phyloP scores from a whole-genome alignment of 2,888 invertebrate species.

The Girardia tigrina region DNA sequence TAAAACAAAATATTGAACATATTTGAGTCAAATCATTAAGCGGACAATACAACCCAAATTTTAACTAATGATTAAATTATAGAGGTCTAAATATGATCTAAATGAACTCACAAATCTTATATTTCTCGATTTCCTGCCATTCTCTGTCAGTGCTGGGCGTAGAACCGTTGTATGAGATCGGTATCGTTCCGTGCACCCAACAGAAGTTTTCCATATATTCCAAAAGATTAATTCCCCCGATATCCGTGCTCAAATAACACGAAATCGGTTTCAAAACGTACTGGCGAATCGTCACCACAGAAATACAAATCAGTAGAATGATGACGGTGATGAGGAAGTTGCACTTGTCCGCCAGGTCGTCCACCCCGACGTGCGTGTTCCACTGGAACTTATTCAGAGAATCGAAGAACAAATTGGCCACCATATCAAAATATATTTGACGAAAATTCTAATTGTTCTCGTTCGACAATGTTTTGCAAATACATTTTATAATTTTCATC shows the following conservation, averaged over 20 bases:
- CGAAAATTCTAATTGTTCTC: too few relatives aligned
- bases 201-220: slow-evolving; percentile 36
- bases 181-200: slow-evolving; percentile 37
- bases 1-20: too few relatives aligned
- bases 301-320: slow-evolving; percentile 29
- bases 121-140: slow-evolving; percentile 27
- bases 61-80: too few relatives aligned
- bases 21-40: too few relatives aligned
- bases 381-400: slow-evolving; percentile 24
- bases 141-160: slow-evolving; percentile 7
- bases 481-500: too few relatives aligned
- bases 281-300: slow-evolving; percentile 35
- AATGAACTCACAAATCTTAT: slow-evolving; percentile 34
- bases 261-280: slow-evolving; percentile 35
- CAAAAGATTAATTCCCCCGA: slow-evolving; percentile 27
- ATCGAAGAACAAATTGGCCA: slow-evolving; percentile 33
- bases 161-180: slow-evolving; percentile 6
- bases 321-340: slow-evolving; percentile 33
- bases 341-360: slow-evolving; percentile 35
- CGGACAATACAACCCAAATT: too few relatives aligned
- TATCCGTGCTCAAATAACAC: slow-evolving; percentile 34
- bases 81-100: too few relatives aligned
- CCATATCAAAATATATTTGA: too few relatives aligned
- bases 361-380: slow-evolving; percentile 30
- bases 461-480: too few relatives aligned